These are phyloP conservation scores for Lacerta viridis DNA, from an alignment of 2,797 vertebrate genomes.

Conservation along the genomic window DNA sequence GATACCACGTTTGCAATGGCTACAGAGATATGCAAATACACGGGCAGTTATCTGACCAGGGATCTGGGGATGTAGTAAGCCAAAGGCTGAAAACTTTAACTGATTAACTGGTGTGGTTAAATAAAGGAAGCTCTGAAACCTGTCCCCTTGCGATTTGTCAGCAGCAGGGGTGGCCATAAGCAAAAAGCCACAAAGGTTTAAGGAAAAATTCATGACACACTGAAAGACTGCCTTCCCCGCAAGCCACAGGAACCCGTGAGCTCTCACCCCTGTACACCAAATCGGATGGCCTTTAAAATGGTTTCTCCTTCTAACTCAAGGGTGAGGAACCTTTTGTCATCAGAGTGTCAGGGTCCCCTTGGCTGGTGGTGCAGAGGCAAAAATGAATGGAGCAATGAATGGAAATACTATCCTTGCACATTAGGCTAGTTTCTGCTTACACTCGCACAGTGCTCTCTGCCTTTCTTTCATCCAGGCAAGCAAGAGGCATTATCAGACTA, in stretches of 20 bases:
- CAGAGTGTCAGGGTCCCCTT: too few species aligned
- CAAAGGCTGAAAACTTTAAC: neutral
- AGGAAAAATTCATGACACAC: too few species aligned
- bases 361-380: too few species aligned
- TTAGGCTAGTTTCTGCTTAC: too few species aligned
- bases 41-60: neutral
- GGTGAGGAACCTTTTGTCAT: too few species aligned
- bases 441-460: too few species aligned
- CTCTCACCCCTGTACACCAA: neutral
- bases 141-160: neutral
- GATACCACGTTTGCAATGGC: neutral
- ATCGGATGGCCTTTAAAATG: too few species aligned
- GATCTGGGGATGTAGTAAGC: neutral
- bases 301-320: neutral
- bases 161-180: neutral
- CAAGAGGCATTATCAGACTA: too few species aligned
- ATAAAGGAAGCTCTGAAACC: neutral
- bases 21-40: neutral
- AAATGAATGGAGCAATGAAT: too few species aligned
- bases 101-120: neutral
- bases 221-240: neutral
- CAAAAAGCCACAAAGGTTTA: neutral
- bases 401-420: too few species aligned
- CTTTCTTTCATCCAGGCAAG: too few species aligned
- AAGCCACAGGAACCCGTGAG: neutral